A percentile compares a stretch with the other conserved stretches of the same genome.
Evolutionary conservation across 2,888 invertebrate species (phyloP).

Genomic region (Calliphora vomitoria): DNA sequence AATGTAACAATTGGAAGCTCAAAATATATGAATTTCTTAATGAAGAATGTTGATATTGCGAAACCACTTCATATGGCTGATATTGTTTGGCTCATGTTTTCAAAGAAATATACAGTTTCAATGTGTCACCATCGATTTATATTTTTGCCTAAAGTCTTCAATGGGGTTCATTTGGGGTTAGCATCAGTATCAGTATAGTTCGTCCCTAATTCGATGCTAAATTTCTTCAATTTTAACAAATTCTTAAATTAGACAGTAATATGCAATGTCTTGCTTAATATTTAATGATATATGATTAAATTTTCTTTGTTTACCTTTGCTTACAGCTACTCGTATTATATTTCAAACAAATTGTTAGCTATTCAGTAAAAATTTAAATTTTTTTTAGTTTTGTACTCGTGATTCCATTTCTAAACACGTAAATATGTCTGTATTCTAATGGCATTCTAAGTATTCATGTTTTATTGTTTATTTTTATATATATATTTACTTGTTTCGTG

Average conservation of each 20-base stretch:
- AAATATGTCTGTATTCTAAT: not conserved
- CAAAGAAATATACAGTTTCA: too few species aligned
- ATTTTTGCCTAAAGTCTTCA: too few species aligned
- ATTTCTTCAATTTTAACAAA: not conserved
- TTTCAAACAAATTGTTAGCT: not conserved
- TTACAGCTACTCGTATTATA: not conserved
- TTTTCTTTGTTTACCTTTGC: constrained; percentile 20
- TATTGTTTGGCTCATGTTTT: too few species aligned
- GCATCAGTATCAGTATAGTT: too few species aligned
- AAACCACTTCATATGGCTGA: too few species aligned
- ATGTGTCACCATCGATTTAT: too few species aligned
- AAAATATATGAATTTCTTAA: too few species aligned
- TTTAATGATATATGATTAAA: constrained; percentile 38
- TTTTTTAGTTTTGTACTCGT: not conserved
- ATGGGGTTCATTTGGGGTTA: too few species aligned
- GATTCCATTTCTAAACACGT: not conserved
- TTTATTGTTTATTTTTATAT: constrained; percentile 11
- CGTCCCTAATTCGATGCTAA: too few species aligned
- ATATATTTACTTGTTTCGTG: not conserved
- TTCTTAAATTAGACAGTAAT: not conserved
- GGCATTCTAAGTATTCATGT: constrained; percentile 1
- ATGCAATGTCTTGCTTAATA: not conserved
- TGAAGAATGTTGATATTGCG: too few species aligned
- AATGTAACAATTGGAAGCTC: too few species aligned
- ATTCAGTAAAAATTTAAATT: not conserved